A percentile compares a stretch with the other conserved stretches of the same genome.
Evolutionary conservation across 2,113 vertebrate genomes (phyloP).

Genomic region (Otolemur garnettii): DNA sequence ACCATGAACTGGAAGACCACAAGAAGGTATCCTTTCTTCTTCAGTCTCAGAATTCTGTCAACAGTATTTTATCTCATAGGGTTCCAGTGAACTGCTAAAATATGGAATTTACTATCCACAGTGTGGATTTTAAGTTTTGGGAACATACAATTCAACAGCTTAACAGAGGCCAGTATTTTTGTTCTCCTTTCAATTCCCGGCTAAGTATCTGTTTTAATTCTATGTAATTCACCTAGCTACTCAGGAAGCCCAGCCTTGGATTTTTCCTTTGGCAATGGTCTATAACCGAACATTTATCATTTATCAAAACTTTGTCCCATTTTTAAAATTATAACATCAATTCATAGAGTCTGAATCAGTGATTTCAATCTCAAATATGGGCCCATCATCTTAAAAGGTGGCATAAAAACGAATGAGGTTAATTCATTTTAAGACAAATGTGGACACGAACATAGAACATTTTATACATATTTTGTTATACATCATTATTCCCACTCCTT

Average conservation of each 20-base stretch:
- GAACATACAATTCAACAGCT: not conserved
- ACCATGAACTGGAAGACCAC: not conserved
- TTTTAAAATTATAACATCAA: not conserved
- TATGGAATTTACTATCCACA: not conserved
- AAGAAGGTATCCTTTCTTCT: not conserved
- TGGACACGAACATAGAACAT: not conserved
- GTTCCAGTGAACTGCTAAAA: not conserved
- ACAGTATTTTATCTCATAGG: not conserved
- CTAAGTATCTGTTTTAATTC: not conserved
- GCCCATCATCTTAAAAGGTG: not conserved
- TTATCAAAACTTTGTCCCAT: not conserved
- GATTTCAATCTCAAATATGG: not conserved
- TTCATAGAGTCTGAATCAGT: not conserved
- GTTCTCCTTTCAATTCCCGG: not conserved
- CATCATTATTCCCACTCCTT: not conserved
- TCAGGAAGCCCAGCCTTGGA: not conserved
- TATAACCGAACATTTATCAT: not conserved
- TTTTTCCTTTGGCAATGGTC: not conserved
- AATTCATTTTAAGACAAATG: conserved; percentile 23
- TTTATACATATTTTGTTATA: conserved; percentile 12
- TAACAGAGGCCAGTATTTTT: not conserved
- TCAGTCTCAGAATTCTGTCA: not conserved
- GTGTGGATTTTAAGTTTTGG: not conserved
- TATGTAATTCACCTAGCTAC: not conserved
- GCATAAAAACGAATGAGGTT: not conserved